Conservation (phyloP, 1,140 invertebrate species). For the Bombyx mandarina region DNA sequence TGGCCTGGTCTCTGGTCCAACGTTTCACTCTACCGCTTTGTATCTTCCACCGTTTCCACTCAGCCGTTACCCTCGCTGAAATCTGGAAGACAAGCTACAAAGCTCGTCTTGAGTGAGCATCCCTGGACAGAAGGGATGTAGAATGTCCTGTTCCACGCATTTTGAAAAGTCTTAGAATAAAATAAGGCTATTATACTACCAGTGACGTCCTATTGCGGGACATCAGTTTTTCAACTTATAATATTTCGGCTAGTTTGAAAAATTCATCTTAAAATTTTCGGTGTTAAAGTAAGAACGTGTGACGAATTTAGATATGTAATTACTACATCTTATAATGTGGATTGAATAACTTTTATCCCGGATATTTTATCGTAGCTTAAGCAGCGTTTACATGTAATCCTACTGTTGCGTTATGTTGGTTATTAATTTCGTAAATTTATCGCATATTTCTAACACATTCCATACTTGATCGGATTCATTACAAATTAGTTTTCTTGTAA, state of each 20-base stretch:
- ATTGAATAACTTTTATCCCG: constrained; percentile 28
- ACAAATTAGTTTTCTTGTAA: constrained; percentile 57
- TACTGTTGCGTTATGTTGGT: constrained; percentile 24
- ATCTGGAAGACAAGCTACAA: constrained; percentile 99
- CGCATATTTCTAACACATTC: constrained; percentile 42
- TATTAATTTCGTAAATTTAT: constrained; percentile 23
- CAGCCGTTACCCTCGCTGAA: constrained; percentile 95
- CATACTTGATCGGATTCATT: constrained; percentile 45
- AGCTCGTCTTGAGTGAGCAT: constrained; percentile 82
- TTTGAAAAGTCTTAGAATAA: background rate
- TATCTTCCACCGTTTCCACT: constrained; percentile 98
- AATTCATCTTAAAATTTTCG: constrained; percentile 6
- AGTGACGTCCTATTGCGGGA: constrained; percentile 61
- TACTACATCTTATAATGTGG: constrained; percentile 18
- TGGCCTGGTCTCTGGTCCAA: constrained; percentile 95
- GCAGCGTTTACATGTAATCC: constrained; percentile 9
- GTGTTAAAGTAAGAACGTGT: constrained; percentile 38
- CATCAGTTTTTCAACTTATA: constrained; percentile 54
- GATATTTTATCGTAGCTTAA: constrained; percentile 23
- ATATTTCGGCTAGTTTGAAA: constrained; percentile 34
- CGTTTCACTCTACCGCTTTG: constrained; percentile 93
- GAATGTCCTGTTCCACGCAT: constrained; percentile 8
- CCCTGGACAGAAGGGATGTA: constrained; percentile 12
- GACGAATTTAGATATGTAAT: constrained; percentile 31
- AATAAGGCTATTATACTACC: constrained; percentile 1